A percentile compares a stretch with the other conserved stretches of the same genome.
phyloP scores from a whole-genome alignment of 1,140 invertebrate genomes.

The Psix sp. region DNA sequence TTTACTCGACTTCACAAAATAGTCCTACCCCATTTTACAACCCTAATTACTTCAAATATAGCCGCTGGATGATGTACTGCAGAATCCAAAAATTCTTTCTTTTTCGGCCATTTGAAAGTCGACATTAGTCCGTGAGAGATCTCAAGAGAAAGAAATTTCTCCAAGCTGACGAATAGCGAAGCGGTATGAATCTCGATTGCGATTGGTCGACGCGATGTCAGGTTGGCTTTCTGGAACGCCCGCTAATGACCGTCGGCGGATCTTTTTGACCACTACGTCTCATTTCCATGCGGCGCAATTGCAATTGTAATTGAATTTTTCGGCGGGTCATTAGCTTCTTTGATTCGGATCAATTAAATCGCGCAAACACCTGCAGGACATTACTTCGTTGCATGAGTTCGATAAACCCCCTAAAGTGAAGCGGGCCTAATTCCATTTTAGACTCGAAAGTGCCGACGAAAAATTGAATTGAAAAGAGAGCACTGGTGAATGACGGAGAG shows the following conservation, averaged over 20 bases:
- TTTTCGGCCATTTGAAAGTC: too few species aligned
- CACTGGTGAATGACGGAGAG: constrained; percentile 50
- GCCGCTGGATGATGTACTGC: too few species aligned
- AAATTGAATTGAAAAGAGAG: constrained; percentile 51
- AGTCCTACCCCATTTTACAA: not conserved
- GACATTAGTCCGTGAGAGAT: too few species aligned
- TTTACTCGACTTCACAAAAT: not conserved
- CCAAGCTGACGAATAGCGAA: constrained; percentile 12
- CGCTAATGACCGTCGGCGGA: constrained; percentile 9
- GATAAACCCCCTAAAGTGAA: too few species aligned
- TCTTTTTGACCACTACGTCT: not conserved
- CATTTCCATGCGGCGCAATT: too few species aligned
- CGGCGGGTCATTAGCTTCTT: constrained; percentile 22
- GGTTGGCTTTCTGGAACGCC: constrained; percentile 43
- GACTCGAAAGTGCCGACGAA: constrained; percentile 2
- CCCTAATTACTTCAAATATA: too few species aligned
- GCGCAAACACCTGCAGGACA: constrained; percentile 3
- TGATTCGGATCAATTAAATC: constrained; percentile 13
- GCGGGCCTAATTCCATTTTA: too few species aligned
- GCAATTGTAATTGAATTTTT: constrained; percentile 37
- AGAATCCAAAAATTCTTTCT: too few species aligned
- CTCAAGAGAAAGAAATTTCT: too few species aligned
- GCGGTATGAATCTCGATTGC: constrained; percentile 22
- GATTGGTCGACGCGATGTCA: constrained; percentile 31
- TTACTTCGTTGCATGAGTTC: constrained; percentile 12